Conservation (phyloP, 2,888 invertebrate genomes). For the Amphipoea oculea region DNA sequence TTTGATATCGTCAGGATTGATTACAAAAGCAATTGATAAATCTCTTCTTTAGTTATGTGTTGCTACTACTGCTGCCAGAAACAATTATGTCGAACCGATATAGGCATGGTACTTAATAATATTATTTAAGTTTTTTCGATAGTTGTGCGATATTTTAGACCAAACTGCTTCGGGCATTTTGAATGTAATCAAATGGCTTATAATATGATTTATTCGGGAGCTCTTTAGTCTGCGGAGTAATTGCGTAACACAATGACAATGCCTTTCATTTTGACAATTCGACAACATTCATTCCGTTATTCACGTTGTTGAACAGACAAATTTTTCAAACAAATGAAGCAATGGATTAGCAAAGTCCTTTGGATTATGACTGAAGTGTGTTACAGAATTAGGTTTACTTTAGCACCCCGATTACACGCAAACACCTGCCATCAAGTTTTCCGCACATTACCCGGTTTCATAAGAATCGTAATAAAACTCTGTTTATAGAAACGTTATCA, state of each 20-base stretch:
- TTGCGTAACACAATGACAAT: background rate
- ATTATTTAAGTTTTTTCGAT: background rate
- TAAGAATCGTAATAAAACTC: conserved; percentile 46
- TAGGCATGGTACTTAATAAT: background rate
- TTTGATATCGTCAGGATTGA: background rate
- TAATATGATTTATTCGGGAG: background rate
- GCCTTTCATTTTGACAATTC: background rate
- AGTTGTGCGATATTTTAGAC: background rate
- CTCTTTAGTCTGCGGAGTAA: background rate
- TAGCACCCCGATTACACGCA: background rate
- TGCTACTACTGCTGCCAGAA: background rate
- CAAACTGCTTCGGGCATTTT: background rate
- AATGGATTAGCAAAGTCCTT: background rate
- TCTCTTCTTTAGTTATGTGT: background rate
- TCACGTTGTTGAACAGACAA: background rate
- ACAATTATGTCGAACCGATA: background rate
- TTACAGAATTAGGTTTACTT: background rate
- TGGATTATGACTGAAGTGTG: background rate
- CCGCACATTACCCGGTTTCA: conserved; percentile 25
- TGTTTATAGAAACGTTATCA: conserved; percentile 74
- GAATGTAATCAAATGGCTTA: background rate
- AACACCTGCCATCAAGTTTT: background rate
- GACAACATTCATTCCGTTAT: background rate
- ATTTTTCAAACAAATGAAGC: background rate
- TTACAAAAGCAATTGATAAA: background rate